Base-by-base conservation (phyloP, 2,797 vertebrate genomes). In the Bryconaethiops microstoma region DNA sequence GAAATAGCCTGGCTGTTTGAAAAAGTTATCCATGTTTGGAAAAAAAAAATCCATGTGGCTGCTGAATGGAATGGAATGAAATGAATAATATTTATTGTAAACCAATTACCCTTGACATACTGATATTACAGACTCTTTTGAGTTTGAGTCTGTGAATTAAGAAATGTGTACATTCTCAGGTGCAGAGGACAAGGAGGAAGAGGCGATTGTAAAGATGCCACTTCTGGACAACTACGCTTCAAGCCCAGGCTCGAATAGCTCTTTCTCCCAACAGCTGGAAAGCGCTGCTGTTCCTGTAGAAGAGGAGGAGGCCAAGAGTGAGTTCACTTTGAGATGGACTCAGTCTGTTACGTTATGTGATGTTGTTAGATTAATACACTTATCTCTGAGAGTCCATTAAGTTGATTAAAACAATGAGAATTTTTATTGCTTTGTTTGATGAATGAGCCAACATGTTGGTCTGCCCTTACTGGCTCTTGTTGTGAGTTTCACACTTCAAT, bases 201-300 rank as follows among this genome's bases (percentile, higher is more conserved):
- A 79, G 88, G 92, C 86, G 68, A 86, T 89, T 72, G 90, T 88
- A 64, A 90, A 92, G 52, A 84, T 93, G 90, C 89, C 94, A 83
- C 86, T 91, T 83, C 84, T 91, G 90, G 95, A 94, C 35, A 90
- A 90, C 88, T 87, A 91, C 80, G 92, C 92, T n/a, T 88, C 93
- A 0, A 90, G 90, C 5, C 89, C 94, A 5, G 91, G 90, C 25
- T 94, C 93, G 81, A 93, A 92, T 39, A 86, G 84, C 68, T 78
- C 86, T 80, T 78, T 89, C 82, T 81, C 92, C 63, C 91, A 88
- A 83, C 91, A 94, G 9, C 85, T 82, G 5, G 88, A 86, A 73
- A 42, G 80, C 68, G 73, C 79, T 76, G 88, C 88, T n/a, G n/a
- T n/a, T 59, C 83, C 90, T 21, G 84, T 79, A 67, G 91, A 92